Base-by-base conservation (phyloP, 2,797 vertebrate genomes). In the Pelodytes ibericus region DNA sequence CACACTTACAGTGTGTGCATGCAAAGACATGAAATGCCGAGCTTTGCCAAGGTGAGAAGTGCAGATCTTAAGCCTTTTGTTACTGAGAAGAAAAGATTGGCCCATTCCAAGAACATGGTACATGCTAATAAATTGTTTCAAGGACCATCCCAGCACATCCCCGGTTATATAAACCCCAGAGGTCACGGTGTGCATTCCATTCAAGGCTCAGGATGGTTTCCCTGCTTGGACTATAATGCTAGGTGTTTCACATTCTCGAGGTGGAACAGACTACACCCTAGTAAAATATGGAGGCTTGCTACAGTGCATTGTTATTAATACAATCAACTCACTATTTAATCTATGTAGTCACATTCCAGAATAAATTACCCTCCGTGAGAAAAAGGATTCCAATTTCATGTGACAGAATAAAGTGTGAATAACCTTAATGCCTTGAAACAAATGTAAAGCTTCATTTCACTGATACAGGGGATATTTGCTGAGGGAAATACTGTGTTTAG, bases 221-320 rank as follows among this genome's bases (percentile, higher is more conserved):
- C 13, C 5, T 33, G 18, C 20, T 27, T 58, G 75, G 41, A 36
- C 22, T 72, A 31, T 13, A 51, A 68, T 78, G 41, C 47, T 67
- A 78, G 76, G 70, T 56, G 76, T 72, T 78, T 62, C 63, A 72
- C 26, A 24, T 56, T 68, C 56, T 67, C 69, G 72, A 78, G 76
- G 76, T 67, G 76, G 76, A 73, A 24, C 76, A 44, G 58, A 57
- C 27, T 72, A 78, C 76, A 68, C 76, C 76, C 76, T 72, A 39
- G 70, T 72, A 36, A 67, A 67, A 62, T 59, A 30, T 68, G 30
- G 31, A 62, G 57, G 39, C 11, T 44, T 36, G 41, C 39, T 41
- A 39, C 70, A 67, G 22, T 49, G 41, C 70, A 53, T 51, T 60
- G 63, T 65, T 67, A 61, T 68, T 68, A 72, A 67, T 72, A 61